phyloP scores from a whole-genome alignment of 2,888 invertebrate species.

The Melanostoma mellinum region DNA sequence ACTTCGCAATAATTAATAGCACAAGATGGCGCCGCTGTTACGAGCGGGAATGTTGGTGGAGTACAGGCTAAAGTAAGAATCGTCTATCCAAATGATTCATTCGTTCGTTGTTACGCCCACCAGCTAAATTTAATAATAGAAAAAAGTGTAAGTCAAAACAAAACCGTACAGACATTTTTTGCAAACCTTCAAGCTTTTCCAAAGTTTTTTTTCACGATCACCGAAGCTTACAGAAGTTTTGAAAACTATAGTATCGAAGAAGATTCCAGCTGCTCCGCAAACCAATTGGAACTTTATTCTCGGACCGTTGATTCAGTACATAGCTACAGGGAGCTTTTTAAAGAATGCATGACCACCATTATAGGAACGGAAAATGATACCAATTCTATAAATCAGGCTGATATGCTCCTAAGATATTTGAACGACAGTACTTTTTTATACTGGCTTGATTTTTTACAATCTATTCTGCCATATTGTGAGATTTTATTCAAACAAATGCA shows the following conservation, averaged over 20 bases:
- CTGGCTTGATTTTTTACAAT: constrained; percentile 2
- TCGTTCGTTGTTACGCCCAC: constrained; percentile 28
- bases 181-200: constrained; percentile 15
- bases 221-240: constrained; percentile 28
- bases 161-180: constrained; percentile 14
- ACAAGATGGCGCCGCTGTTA: constrained; percentile 24
- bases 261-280: constrained; percentile 32
- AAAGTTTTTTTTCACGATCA: constrained; percentile 31
- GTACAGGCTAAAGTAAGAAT: constrained; percentile 20
- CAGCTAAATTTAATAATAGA: constrained; percentile 21
- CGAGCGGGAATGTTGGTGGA: constrained; percentile 13
- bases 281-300: constrained; percentile 17
- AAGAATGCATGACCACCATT: constrained; percentile 26
- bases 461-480: not conserved
- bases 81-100: constrained; percentile 12
- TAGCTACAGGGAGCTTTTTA: constrained; percentile 1
- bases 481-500: constrained; percentile 6
- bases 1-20: constrained; percentile 16
- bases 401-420: constrained; percentile 20
- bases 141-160: not conserved
- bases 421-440: constrained; percentile 3
- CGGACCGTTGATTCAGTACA: constrained; percentile 3
- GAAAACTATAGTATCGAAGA: constrained; percentile 30
- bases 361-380: constrained; percentile 22
- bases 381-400: constrained; percentile 22